These are phyloP conservation scores for Ophion obscuratus DNA, from an alignment of 2,888 invertebrate genomes.

Conservation along the genomic window DNA sequence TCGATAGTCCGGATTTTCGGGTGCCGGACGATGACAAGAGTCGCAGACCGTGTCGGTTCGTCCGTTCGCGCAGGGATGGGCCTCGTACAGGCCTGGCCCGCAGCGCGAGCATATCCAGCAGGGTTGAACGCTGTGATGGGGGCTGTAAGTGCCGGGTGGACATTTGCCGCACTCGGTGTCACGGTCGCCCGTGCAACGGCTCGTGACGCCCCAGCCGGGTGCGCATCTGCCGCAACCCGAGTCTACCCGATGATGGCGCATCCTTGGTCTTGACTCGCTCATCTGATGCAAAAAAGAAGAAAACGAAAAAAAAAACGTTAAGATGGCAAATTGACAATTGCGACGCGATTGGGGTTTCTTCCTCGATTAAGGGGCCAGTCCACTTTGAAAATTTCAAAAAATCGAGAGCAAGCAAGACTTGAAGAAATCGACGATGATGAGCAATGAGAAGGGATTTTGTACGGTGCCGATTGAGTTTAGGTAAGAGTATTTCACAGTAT, in stretches of 20 bases:
- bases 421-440: too few relatives aligned
- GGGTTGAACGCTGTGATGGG: conserved; percentile 82
- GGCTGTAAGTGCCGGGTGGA: conserved; percentile 81
- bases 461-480: too few relatives aligned
- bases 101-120: conserved; percentile 84
- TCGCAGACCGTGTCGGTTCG: conserved; percentile 83
- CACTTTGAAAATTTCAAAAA: too few relatives aligned
- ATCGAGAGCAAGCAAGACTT: too few relatives aligned
- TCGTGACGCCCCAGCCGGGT: conserved; percentile 82
- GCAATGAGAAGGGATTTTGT: too few relatives aligned
- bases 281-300: conserved; percentile 73
- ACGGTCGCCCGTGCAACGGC: conserved; percentile 77
- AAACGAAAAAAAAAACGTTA: background rate
- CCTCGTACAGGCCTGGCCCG: conserved; percentile 83
- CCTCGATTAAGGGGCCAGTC: too few relatives aligned
- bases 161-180: conserved; percentile 83
- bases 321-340: too few relatives aligned
- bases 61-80: conserved; percentile 80
- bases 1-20: conserved; percentile 77
- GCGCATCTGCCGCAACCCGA: conserved; percentile 82
- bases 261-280: conserved; percentile 77
- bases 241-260: conserved; percentile 80
- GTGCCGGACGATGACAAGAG: conserved; percentile 80
- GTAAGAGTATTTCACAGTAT: too few relatives aligned
- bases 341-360: too few relatives aligned